Evolutionary conservation across 2,888 invertebrate genomes (phyloP).

Genomic region (Heliconius cydno): DNA sequence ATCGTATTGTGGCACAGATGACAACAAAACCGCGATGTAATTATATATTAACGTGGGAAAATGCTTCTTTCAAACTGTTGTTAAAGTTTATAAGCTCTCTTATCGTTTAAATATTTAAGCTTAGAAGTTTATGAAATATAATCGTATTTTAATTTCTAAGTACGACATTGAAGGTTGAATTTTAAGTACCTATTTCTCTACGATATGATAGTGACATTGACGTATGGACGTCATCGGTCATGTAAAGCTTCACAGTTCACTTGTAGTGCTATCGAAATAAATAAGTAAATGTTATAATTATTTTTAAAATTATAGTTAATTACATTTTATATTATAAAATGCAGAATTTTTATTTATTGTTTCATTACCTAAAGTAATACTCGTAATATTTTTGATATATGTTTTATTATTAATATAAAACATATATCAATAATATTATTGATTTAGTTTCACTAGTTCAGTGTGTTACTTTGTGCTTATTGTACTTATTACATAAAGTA

Average conservation of each 20-base stretch:
- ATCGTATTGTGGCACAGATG: constrained; percentile 52
- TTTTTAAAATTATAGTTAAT: not conserved
- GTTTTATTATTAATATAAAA: too few species aligned
- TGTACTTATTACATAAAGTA: not conserved
- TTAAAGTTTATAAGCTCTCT: not conserved
- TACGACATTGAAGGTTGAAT: not conserved
- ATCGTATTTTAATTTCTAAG: not conserved
- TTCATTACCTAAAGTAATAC: too few species aligned
- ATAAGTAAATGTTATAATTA: not conserved
- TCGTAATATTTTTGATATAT: not conserved
- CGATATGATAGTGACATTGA: not conserved
- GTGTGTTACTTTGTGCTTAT: not conserved
- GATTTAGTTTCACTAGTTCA: not conserved
- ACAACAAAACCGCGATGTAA: constrained; percentile 50
- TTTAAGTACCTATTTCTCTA: not conserved
- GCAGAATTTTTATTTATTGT: too few species aligned
- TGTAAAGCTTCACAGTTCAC: not conserved
- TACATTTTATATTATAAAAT: too few species aligned
- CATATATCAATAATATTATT: too few species aligned
- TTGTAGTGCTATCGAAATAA: not conserved
- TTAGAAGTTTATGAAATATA: not conserved
- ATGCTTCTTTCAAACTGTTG: constrained; percentile 4
- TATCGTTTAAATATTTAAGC: not conserved
- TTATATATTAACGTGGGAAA: constrained; percentile 37
- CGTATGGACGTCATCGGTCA: not conserved